Conservation (phyloP, 2,888 invertebrate species). For the Pedicia rivosa region DNA sequence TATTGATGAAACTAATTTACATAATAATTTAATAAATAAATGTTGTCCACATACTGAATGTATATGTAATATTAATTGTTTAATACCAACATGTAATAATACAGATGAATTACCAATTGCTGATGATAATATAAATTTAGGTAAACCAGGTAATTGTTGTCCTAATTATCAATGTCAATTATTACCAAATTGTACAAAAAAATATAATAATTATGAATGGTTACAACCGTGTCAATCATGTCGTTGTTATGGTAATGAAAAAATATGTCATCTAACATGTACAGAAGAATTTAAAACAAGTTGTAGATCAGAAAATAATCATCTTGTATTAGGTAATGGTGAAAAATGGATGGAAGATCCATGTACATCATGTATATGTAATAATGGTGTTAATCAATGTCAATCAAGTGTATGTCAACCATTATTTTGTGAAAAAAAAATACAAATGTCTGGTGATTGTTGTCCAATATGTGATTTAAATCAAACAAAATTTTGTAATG, state of each 20-base stretch:
- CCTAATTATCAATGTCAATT: slow-evolving; percentile 29
- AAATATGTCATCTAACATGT: slow-evolving; percentile 1
- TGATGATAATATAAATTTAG: neutral
- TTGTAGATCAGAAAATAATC: neutral
- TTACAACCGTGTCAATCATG: slow-evolving; percentile 1
- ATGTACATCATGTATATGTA: slow-evolving; percentile 11
- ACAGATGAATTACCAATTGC: neutral
- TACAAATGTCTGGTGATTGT: slow-evolving; percentile 10
- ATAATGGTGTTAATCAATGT: slow-evolving; percentile 12
- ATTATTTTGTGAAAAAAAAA: slow-evolving; percentile 11
- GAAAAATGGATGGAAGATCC: slow-evolving; percentile 14
- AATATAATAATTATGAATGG: slow-evolving; percentile 2
- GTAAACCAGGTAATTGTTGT: slow-evolving; percentile 21
- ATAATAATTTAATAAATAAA: slow-evolving; percentile 5
- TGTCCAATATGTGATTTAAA: slow-evolving; percentile 7
- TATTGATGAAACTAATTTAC: neutral
- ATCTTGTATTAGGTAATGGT: slow-evolving; percentile 15
- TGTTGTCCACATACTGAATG: slow-evolving; percentile 7
- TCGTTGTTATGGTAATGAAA: neutral
- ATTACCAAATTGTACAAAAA: slow-evolving; percentile 10
- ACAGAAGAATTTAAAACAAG: neutral
- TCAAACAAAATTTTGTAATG: slow-evolving; percentile 3
- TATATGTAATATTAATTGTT: slow-evolving; percentile 5
- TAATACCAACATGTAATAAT: neutral
- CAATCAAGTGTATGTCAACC: slow-evolving; percentile 10